Evolutionary conservation across 2,113 vertebrate genomes (phyloP).

Genomic region (Xyliphius kryptos): DNA sequence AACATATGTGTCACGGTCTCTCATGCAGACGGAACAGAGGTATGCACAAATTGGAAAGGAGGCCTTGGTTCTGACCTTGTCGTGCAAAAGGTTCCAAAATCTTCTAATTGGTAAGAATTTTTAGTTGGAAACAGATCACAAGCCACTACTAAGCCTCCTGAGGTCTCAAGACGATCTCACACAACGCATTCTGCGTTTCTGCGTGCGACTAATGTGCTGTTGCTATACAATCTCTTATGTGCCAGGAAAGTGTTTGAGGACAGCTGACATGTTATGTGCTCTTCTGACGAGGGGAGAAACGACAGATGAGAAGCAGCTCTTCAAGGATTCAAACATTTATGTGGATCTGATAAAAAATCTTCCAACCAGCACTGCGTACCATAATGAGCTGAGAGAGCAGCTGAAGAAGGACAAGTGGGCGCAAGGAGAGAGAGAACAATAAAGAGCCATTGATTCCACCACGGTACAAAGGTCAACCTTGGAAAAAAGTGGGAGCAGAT

Average conservation of each 20-base stretch:
- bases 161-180: background rate
- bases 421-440: background rate
- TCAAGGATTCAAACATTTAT: background rate
- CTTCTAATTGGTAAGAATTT: background rate
- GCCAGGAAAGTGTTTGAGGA: background rate
- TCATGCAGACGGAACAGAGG: constrained; percentile 18
- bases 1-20: constrained; percentile 10
- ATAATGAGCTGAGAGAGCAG: too few species aligned
- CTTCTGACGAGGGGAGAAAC: too few species aligned
- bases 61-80: background rate
- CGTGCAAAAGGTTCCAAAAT: background rate
- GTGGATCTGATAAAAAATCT: background rate
- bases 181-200: background rate
- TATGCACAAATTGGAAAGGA: constrained; percentile 21
- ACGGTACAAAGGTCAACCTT: too few species aligned
- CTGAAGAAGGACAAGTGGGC: too few species aligned
- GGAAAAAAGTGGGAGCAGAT: background rate
- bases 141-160: background rate
- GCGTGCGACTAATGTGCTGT: background rate
- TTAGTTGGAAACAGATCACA: background rate
- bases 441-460: too few species aligned
- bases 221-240: background rate
- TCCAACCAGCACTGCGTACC: background rate
- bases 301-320: too few species aligned
- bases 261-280: background rate